phyloP scores from a whole-genome alignment of 2,888 invertebrate species.

The Azorinus chamasolen region DNA sequence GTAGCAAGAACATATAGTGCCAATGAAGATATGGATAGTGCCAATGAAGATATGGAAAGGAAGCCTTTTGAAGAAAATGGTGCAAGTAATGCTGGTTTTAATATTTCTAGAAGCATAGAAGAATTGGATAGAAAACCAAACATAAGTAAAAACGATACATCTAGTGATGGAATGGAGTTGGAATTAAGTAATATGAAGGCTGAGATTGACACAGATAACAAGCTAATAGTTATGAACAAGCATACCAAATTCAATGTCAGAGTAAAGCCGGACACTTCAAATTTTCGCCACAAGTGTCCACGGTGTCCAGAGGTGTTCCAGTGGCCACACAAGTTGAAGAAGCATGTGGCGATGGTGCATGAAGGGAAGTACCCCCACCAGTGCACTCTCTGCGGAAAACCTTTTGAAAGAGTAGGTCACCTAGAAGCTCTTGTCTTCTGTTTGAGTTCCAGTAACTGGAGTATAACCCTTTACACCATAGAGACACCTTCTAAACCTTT shows the following conservation, averaged over 20 bases:
- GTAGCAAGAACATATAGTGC: no score
- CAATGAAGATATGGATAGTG: no score
- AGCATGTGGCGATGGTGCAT: slow-evolving; percentile 39
- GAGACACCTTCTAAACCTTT: neutral
- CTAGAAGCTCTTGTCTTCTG: no score
- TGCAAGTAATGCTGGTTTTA: no score
- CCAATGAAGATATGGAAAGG: no score
- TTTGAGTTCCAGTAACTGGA: neutral
- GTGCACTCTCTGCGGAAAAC: slow-evolving; percentile 44
- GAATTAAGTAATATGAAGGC: slow-evolving; percentile 1
- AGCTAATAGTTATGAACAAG: slow-evolving; percentile 42
- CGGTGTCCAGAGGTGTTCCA: slow-evolving; percentile 37
- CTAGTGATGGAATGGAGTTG: no score
- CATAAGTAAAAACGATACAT: no score
- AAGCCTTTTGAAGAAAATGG: no score
- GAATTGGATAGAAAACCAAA: no score
- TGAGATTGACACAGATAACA: slow-evolving; percentile 18
- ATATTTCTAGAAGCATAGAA: no score
- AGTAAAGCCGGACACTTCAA: slow-evolving; percentile 32
- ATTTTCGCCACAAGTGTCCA: slow-evolving; percentile 25
- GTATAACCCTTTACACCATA: neutral
- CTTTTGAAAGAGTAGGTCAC: slow-evolving; percentile 50
- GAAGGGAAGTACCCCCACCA: slow-evolving; percentile 43
- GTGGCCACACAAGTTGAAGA: slow-evolving; percentile 48
- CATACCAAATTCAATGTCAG: slow-evolving; percentile 30